phyloP scores from a whole-genome alignment of 2,797 vertebrate species.

The Iguana delicatissima region DNA sequence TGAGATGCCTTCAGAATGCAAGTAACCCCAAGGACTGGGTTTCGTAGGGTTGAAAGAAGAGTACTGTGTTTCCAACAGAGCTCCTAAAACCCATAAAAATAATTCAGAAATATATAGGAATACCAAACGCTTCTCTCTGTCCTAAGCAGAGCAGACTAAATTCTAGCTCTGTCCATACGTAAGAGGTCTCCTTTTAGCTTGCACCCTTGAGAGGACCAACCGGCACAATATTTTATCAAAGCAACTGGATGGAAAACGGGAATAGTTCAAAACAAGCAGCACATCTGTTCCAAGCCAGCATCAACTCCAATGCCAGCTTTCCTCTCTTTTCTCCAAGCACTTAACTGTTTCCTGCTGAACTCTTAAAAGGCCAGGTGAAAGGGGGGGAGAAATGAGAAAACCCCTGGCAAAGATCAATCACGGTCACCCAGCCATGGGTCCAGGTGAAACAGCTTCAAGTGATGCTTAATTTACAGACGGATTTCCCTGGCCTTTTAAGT shows the following conservation, averaged over 20 bases:
- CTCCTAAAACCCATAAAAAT: neutral
- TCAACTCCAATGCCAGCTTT: neutral
- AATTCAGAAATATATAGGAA: slow-evolving; percentile 6
- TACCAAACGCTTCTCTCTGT: neutral
- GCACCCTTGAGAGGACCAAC: neutral
- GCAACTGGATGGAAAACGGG: neutral
- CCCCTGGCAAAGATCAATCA: slow-evolving; percentile 32
- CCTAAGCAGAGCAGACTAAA: neutral
- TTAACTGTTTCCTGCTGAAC: neutral
- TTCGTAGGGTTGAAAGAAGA: neutral
- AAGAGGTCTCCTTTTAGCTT: neutral
- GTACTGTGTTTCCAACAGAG: accelerated
- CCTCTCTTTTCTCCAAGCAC: neutral
- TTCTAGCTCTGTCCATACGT: neutral
- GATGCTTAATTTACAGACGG: slow-evolving; percentile 51
- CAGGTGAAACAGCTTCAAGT: slow-evolving; percentile 48
- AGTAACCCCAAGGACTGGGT: neutral
- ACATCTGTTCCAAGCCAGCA: neutral
- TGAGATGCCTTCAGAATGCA: neutral
- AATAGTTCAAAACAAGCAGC: neutral
- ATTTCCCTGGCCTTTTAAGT: slow-evolving; percentile 37
- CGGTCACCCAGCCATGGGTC: slow-evolving; percentile 6
- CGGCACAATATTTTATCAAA: neutral
- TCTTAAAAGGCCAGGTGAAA: neutral
- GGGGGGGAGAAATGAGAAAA: slow-evolving; percentile 45